Evolutionary conservation across 2,888 invertebrate species (phyloP).

Genomic region (Archaeoteleia sp.): DNA sequence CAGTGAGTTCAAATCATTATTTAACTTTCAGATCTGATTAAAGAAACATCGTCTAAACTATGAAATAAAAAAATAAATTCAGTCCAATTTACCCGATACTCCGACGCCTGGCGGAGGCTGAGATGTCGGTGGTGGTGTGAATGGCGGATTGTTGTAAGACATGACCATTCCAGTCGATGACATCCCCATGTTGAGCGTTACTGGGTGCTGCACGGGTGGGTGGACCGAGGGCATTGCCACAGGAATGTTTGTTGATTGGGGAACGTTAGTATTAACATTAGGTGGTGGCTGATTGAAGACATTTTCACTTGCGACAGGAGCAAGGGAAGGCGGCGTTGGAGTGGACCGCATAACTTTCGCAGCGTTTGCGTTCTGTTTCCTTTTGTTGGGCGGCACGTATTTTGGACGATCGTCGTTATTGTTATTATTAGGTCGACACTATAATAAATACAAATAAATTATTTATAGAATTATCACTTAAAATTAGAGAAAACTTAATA

Average conservation of each 20-base stretch:
- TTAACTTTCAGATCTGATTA: no score
- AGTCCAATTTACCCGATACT: conserved; percentile 60
- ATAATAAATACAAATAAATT: conserved; percentile 66
- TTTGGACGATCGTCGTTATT: no score
- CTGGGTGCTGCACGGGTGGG: conserved; percentile 68
- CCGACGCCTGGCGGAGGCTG: conserved; percentile 67
- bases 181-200: conserved; percentile 69
- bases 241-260: conserved; percentile 69
- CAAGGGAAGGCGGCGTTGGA: conserved; percentile 76
- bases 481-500: background rate
- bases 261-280: conserved; percentile 63
- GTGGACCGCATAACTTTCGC: conserved; percentile 82
- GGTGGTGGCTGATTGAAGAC: conserved; percentile 69
- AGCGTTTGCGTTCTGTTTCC: conserved; percentile 79
- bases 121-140: conserved; percentile 68
- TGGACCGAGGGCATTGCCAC: conserved; percentile 67
- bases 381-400: conserved; percentile 87
- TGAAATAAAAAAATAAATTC: conserved; percentile 14
- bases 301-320: conserved; percentile 68
- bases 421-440: no score
- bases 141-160: conserved; percentile 70
- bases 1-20: no score
- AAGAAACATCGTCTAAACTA: background rate
- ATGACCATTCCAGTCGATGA: conserved; percentile 71
- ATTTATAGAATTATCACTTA: conserved; percentile 14